Conservation (phyloP, 2,113 vertebrate genomes). For the Thermophis baileyi region DNA sequence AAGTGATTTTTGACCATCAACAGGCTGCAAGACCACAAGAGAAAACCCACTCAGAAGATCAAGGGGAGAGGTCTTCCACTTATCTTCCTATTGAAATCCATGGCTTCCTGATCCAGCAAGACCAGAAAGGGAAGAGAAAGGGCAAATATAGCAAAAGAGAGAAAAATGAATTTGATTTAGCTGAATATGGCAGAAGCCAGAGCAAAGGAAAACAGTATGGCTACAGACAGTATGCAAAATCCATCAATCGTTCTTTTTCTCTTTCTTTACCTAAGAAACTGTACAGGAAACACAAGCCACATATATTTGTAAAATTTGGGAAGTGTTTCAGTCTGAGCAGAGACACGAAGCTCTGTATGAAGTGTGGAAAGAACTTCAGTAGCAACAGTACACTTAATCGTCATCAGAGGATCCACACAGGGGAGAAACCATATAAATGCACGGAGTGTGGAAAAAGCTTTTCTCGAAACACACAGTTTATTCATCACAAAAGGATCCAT, state of each 20-base stretch:
- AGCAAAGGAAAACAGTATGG: neutral
- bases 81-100: neutral
- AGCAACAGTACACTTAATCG: neutral
- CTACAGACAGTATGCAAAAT: neutral
- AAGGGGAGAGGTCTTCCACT: neutral
- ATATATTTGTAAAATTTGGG: neutral
- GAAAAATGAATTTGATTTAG: neutral
- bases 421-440: neutral
- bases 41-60: neutral
- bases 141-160: neutral
- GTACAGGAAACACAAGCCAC: neutral
- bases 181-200: neutral
- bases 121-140: neutral
- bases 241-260: neutral
- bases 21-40: neutral
- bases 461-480: neutral
- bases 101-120: neutral
- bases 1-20: neutral
- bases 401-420: neutral
- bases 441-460: neutral
- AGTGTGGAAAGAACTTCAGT: neutral
- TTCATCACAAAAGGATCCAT: neutral
- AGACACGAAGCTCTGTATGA: neutral
- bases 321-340: neutral
- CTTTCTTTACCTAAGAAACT: neutral